Evolutionary conservation across 1,140 invertebrate species (phyloP).

Genomic region (Anadara kagoshimensis): DNA sequence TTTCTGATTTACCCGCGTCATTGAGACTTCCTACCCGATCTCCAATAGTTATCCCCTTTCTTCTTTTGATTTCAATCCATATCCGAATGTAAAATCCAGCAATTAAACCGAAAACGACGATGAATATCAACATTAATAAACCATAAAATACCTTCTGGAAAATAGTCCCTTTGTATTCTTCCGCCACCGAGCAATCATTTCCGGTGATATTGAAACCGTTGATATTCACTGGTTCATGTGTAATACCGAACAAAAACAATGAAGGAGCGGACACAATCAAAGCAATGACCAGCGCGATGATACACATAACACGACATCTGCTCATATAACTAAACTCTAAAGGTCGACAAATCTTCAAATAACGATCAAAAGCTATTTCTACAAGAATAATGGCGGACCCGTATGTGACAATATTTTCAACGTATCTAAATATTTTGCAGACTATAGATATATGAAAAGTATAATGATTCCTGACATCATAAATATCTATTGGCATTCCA

Average conservation of each 20-base stretch:
- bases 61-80: conserved; percentile 53
- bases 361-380: conserved; percentile 62
- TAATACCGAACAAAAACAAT: conserved; percentile 47
- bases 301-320: conserved; percentile 50
- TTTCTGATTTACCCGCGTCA: neutral
- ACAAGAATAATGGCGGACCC: conserved; percentile 56
- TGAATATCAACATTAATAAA: conserved; percentile 42
- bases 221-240: conserved; percentile 11
- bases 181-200: conserved; percentile 55
- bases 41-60: conserved; percentile 43
- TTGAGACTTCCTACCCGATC: conserved; percentile 24
- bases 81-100: conserved; percentile 53
- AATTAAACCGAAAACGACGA: conserved; percentile 43
- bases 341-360: conserved; percentile 61
- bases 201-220: conserved; percentile 23
- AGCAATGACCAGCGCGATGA: conserved; percentile 35
- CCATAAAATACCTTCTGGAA: conserved; percentile 46
- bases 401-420: conserved; percentile 49
- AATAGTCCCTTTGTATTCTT: conserved; percentile 40
- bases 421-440: conserved; percentile 55
- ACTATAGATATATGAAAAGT: conserved; percentile 53
- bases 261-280: conserved; percentile 29
- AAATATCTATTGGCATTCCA: conserved; percentile 60
- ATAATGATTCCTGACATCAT: conserved; percentile 58
- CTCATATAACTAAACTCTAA: conserved; percentile 42